Conservation (phyloP, 2,113 vertebrate genomes). For the Anhinga rufa region DNA sequence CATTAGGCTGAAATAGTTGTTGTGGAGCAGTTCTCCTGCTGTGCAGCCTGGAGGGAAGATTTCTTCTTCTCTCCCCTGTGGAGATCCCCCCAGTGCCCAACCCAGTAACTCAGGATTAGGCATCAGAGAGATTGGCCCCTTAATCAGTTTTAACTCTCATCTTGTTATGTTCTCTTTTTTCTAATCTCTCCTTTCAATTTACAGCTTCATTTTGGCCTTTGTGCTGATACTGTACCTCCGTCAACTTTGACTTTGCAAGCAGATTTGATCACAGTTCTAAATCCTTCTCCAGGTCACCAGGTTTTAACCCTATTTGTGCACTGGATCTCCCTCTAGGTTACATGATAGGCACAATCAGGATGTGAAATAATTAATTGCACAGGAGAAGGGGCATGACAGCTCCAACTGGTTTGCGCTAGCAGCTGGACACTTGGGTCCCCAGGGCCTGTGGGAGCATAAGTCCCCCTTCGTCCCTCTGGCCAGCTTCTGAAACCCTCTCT, state of each 20-base stretch:
- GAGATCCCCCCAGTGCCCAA: neutral
- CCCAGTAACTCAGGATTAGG: slow-evolving; percentile 31
- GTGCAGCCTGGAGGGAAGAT: slow-evolving; percentile 39
- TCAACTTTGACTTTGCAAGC: neutral
- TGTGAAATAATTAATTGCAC: neutral
- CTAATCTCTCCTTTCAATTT: slow-evolving; percentile 38
- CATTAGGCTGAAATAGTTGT: slow-evolving; percentile 27
- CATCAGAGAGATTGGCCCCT: neutral
- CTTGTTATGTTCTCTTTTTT: slow-evolving; percentile 12
- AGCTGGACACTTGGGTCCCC: neutral
- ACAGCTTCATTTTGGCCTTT: slow-evolving; percentile 18
- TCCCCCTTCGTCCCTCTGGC: neutral
- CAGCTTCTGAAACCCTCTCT: neutral
- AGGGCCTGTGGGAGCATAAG: neutral
- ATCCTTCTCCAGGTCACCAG: slow-evolving; percentile 11
- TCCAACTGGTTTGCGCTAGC: neutral
- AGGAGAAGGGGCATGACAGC: neutral
- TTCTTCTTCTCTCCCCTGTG: slow-evolving; percentile 12
- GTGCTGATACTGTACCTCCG: neutral
- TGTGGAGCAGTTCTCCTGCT: slow-evolving; percentile 26
- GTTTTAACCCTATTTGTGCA: slow-evolving; percentile 26
- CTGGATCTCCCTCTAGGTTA: neutral
- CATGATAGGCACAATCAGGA: neutral
- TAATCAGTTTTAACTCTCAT: slow-evolving; percentile 48
- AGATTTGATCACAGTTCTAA: slow-evolving; percentile 36